A percentile compares a stretch with the other conserved stretches of the same genome.
phyloP scores from a whole-genome alignment of 2,113 vertebrate species.

The Steatornis caripensis region DNA sequence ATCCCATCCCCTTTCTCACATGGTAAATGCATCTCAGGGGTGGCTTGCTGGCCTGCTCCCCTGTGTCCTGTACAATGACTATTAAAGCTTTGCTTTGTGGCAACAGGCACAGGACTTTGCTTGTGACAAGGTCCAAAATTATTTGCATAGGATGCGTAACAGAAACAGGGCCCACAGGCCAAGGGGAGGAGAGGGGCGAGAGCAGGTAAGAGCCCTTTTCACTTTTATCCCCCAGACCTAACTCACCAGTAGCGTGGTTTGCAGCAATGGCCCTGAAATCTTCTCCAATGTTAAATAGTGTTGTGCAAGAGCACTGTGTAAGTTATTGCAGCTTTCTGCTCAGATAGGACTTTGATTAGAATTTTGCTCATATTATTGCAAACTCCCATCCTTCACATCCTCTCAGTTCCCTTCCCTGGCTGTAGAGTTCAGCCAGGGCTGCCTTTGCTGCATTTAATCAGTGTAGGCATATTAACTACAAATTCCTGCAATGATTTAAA shows the following conservation, averaged over 20 bases:
- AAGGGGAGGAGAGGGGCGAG: background rate
- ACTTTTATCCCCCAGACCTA: background rate
- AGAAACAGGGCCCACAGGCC: background rate
- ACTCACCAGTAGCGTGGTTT: background rate
- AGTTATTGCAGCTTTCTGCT: background rate
- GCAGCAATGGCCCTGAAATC: background rate
- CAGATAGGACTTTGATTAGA: background rate
- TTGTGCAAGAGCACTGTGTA: background rate
- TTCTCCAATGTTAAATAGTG: background rate
- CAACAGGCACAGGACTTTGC: background rate
- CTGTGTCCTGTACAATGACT: background rate
- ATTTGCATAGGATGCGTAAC: accelerated
- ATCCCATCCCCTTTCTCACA: accelerated
- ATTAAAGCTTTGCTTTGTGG: background rate
- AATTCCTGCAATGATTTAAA: background rate
- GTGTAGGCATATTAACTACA: background rate
- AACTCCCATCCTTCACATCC: background rate
- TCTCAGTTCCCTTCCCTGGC: background rate
- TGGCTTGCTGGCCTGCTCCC: background rate
- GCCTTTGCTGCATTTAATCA: background rate
- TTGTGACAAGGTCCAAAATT: background rate
- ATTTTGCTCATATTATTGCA: background rate
- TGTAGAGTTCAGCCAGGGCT: background rate
- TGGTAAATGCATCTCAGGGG: accelerated
- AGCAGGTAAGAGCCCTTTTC: background rate